Evolutionary conservation across 2,888 invertebrate species (phyloP).

Genomic region (Sphinx pinastri): DNA sequence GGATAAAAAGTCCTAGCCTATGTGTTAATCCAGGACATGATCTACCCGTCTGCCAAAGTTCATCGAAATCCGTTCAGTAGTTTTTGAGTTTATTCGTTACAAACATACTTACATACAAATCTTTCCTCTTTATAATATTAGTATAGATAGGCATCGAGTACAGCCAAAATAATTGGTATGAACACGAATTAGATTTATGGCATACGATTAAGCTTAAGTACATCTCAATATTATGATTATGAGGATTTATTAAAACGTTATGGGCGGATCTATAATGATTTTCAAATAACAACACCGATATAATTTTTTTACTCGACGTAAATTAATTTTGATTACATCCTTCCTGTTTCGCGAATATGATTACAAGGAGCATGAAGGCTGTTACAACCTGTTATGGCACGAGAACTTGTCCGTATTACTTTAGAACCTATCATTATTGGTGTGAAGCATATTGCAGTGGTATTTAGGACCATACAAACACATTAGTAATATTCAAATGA

Average conservation of each 20-base stretch:
- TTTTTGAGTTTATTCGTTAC: too few relatives aligned
- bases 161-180: background rate
- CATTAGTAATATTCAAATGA: conserved; percentile 22
- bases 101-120: too few relatives aligned
- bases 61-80: too few relatives aligned
- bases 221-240: conserved; percentile 14
- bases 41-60: too few relatives aligned
- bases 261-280: conserved; percentile 12
- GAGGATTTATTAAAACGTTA: conserved; percentile 9
- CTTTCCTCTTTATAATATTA: too few relatives aligned
- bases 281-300: background rate
- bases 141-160: too few relatives aligned
- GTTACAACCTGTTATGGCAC: background rate
- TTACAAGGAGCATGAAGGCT: too few relatives aligned
- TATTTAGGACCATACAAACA: background rate
- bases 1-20: too few relatives aligned
- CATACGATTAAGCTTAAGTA: conserved; percentile 1
- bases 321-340: background rate
- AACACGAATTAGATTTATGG: conserved; percentile 8
- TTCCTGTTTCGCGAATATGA: too few relatives aligned
- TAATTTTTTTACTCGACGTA: background rate
- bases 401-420: conserved; percentile 5
- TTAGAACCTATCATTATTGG: background rate
- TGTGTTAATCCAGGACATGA: too few relatives aligned
- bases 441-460: background rate